phyloP scores from a whole-genome alignment of 2,888 invertebrate genomes.

The Conchocele bisecta region DNA sequence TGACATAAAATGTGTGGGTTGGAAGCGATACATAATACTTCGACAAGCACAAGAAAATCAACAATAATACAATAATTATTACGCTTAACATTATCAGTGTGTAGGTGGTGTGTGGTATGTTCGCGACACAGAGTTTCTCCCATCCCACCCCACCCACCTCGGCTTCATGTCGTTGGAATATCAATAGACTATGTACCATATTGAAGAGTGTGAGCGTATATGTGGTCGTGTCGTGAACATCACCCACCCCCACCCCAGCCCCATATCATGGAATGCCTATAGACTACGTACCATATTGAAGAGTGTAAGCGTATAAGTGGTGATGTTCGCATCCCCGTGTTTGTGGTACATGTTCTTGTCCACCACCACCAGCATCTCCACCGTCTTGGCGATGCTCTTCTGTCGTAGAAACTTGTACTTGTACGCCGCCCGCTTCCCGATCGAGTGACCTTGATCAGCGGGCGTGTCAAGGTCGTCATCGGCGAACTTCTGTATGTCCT shows the following conservation, averaged over 20 bases:
- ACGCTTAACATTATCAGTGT: too few relatives aligned
- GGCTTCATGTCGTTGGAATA: too few relatives aligned
- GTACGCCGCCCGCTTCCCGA: conserved; percentile 48
- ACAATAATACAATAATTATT: too few relatives aligned
- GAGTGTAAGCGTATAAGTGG: conserved; percentile 78
- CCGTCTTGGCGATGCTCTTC: conserved; percentile 61
- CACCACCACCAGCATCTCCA: conserved; percentile 79
- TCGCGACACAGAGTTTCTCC: too few relatives aligned
- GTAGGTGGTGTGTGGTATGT: too few relatives aligned
- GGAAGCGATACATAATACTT: too few relatives aligned
- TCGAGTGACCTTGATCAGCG: conserved; percentile 20
- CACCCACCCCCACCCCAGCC: too few relatives aligned
- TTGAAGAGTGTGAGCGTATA: conserved; percentile 80
- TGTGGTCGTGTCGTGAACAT: conserved; percentile 78
- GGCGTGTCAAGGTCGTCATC: conserved; percentile 16
- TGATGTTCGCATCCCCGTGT: conserved; percentile 79
- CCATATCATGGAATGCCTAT: too few relatives aligned
- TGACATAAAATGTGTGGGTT: too few relatives aligned
- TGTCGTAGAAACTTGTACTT: conserved; percentile 50
- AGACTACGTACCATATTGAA: conserved; percentile 78
- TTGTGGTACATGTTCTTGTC: conserved; percentile 77
- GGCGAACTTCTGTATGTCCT: conserved; percentile 32
- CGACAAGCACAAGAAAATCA: too few relatives aligned
- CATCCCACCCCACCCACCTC: too few relatives aligned
- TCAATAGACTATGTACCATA: conserved; percentile 75